Evolutionary conservation across 2,797 vertebrate species (phyloP), one percentile per base, ranked within the genome.

Genomic region (Ibycter americanus): DNA sequence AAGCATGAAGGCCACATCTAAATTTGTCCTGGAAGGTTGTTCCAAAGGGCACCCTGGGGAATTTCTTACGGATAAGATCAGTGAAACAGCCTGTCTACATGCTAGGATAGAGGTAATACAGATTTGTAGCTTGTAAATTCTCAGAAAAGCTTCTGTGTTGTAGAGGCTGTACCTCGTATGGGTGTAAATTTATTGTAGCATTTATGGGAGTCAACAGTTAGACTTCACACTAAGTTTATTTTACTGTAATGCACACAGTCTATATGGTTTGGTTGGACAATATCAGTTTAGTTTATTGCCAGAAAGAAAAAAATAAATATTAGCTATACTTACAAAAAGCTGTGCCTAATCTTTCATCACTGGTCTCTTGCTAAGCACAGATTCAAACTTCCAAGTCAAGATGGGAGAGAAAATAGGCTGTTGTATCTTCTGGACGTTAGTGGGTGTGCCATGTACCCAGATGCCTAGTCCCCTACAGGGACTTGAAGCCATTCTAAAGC

Each of bases 151-250:
- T 78, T 51, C 15, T 67, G 4, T 52, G 15, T 58, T 72, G 8
- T 59, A 49, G 6, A 67, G 18, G 19, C 15, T 0, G 0, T 18
- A 73, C 21, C 11, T 77, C 51, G 4, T 26, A 82, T 3, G 1
- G 4, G 4, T 82, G 6, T 56, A 82, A 85, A 79, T 1, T 47
- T 32, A 54, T 2, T 58, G 23, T 47, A 34, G 16, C 47, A 47
- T 63, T 89, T 67, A 47, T 29, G 6, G 8, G 12, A 56, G 25
- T 61, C 58, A 91, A 40, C 22, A 74, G 8, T 22, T 36, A 29
- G 11, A 63, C 5, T 66, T 90, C 32, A 49, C 3, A 79, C 3
- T 59, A 59, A 79, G 11, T 72, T 74, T 71, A 34, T 70, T 67
- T 80, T 66, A 52, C 15, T 59, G 4, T 46, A 61, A 46, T 29